These are phyloP conservation scores for Cryptoprocta ferox DNA, from an alignment of 2,797 vertebrate genomes.

Conservation along the genomic window DNA sequence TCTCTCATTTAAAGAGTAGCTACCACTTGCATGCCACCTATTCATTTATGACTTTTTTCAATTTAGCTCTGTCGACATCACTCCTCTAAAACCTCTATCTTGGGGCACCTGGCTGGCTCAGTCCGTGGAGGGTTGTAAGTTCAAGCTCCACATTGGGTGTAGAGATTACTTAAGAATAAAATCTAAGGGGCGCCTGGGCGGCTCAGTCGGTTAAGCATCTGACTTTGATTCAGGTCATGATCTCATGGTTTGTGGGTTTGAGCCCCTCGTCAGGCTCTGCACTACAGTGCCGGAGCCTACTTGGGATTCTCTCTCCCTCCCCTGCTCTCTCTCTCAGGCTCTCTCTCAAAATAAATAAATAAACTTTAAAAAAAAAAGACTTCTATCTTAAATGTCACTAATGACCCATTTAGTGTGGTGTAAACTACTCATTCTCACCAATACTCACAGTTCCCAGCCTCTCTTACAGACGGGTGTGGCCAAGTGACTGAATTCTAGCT, in stretches of 20 bases:
- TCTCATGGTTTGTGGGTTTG: too few relatives aligned
- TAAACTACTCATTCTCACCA: neutral
- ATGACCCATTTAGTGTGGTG: neutral
- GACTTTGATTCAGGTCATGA: too few relatives aligned
- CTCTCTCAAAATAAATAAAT: too few relatives aligned
- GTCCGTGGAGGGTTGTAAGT: neutral
- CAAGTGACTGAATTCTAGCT: neutral
- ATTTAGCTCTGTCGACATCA: neutral
- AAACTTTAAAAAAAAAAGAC: neutral
- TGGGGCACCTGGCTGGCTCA: neutral
- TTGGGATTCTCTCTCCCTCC: too few relatives aligned
- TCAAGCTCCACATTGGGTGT: neutral
- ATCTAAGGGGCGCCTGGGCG: neutral
- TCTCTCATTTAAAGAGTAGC: neutral
- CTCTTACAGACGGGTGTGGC: neutral
- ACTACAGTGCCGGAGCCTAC: too few relatives aligned
- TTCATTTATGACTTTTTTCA: neutral
- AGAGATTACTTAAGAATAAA: neutral
- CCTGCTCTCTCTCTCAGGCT: too few relatives aligned
- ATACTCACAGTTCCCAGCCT: neutral
- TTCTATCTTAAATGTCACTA: neutral
- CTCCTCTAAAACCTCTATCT: neutral
- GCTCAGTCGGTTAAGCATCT: too few relatives aligned
- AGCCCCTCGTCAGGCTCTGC: too few relatives aligned
- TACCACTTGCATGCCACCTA: neutral